These are phyloP conservation scores for Girardia tigrina DNA, from an alignment of 2,888 invertebrate species.

Conservation along the genomic window DNA sequence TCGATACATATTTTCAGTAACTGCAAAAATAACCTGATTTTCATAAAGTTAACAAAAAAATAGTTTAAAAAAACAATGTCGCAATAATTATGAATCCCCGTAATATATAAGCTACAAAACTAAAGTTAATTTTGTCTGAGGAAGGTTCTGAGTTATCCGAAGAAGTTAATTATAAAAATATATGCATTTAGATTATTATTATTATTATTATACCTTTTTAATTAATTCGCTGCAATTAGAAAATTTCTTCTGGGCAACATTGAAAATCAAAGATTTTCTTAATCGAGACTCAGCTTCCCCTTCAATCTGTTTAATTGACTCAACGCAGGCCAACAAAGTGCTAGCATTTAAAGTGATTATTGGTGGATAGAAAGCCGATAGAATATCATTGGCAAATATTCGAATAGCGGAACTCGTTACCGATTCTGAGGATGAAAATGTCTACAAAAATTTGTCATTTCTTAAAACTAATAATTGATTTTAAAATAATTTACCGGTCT, in stretches of 20 bases:
- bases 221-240: background rate
- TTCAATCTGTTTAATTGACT: background rate
- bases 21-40: too few species aligned
- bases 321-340: conserved; percentile 8
- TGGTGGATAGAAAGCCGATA: background rate
- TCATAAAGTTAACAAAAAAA: too few species aligned
- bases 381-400: background rate
- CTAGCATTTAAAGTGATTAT: background rate
- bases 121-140: too few species aligned
- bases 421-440: background rate
- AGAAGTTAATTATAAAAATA: too few species aligned
- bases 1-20: too few species aligned
- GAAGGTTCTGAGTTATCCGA: too few species aligned
- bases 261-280: background rate
- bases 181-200: too few species aligned
- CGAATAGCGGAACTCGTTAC: background rate
- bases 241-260: background rate
- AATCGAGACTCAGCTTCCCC: background rate
- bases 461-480: background rate
- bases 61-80: too few species aligned
- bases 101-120: too few species aligned
- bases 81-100: too few species aligned
- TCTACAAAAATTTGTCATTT: background rate
- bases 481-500: conserved; percentile 17
- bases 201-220: too few species aligned